Conservation (phyloP, 2,888 invertebrate species). For the Cordilura impudica region DNA sequence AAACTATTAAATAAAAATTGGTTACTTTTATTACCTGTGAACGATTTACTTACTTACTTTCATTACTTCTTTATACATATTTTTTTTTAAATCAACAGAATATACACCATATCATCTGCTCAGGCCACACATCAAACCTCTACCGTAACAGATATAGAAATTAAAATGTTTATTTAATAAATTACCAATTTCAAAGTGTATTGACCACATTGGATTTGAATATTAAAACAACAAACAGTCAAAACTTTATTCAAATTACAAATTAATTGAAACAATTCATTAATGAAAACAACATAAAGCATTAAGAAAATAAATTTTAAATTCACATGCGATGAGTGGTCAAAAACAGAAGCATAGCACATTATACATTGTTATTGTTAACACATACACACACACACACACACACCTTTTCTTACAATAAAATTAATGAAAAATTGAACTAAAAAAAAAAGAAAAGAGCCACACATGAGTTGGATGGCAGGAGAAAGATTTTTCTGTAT, state of each 20-base stretch:
- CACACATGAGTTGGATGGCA: no score
- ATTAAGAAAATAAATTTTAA: slow-evolving; percentile 30
- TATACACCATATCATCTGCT: no score
- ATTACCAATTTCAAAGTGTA: not conserved
- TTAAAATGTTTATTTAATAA: no score
- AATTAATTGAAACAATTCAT: slow-evolving; percentile 35
- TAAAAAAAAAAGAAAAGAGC: not conserved
- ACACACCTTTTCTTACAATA: slow-evolving; percentile 22
- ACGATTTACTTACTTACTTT: no score
- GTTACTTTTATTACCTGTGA: no score
- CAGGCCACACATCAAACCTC: no score
- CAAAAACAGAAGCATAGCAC: slow-evolving; percentile 62
- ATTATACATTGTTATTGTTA: not conserved
- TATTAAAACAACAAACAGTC: not conserved
- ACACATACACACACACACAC: slow-evolving; percentile 27
- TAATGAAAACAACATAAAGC: slow-evolving; percentile 34
- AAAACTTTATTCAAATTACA: slow-evolving; percentile 3
- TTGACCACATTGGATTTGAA: slow-evolving; percentile 18
- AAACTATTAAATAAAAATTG: no score
- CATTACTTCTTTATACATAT: no score
- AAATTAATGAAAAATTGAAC: not conserved
- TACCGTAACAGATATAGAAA: no score
- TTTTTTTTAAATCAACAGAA: no score
- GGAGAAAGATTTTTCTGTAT: no score
- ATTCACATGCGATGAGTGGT: slow-evolving; percentile 60